Base-by-base conservation (phyloP, 1,140 invertebrate species). In the Camponotus pennsylvanicus region DNA sequence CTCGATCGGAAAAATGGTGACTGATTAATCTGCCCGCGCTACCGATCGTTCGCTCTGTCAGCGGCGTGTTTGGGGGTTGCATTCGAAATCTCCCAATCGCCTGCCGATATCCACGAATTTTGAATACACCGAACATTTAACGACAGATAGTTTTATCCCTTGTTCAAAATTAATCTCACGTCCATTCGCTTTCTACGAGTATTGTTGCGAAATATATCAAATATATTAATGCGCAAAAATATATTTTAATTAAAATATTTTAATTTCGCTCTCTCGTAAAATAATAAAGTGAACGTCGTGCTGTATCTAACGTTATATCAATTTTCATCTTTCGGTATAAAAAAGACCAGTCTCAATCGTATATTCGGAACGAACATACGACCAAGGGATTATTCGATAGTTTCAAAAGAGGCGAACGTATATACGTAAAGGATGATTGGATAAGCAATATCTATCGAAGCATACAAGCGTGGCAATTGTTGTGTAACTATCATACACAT, bases 1-100 rank as follows among this genome's bases (percentile, higher is more conserved):
- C n/a, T 32, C 79, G 79, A 63, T 83, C 45, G 79, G 79, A 83
- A 83, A 83, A 83, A 83, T 83, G 55, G 69, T 83, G 79, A 83
- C 79, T 83, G 79, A 83, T 83, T 83, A 83, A 83, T 75, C 79
- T 75, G 64, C 40, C 78, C 78, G 45, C 55, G 45, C 18, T 27
- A 49, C 45, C 52, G 69, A 83, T 55, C 55, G 40, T 75, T 83
- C 69, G 52, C 27, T 73, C 77, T 18, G 64, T 21, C 64, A 15
- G 9, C 64, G 13, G 9, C 6, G 13, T 4, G 63, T 45, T 2
- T 71, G 45, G 52, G 40, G 55, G 61, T 75, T 37, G 69, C n/a
- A 83, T 73, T 71, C 55, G n/a, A 75, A 80, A 83, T 83, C 40
- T 27, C 55, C 45, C 79, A 63, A 75, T 82, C 55, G 45, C 66